Evolutionary conservation across 2,888 invertebrate species (phyloP).

Genomic region (Hyposoter dolosus): DNA sequence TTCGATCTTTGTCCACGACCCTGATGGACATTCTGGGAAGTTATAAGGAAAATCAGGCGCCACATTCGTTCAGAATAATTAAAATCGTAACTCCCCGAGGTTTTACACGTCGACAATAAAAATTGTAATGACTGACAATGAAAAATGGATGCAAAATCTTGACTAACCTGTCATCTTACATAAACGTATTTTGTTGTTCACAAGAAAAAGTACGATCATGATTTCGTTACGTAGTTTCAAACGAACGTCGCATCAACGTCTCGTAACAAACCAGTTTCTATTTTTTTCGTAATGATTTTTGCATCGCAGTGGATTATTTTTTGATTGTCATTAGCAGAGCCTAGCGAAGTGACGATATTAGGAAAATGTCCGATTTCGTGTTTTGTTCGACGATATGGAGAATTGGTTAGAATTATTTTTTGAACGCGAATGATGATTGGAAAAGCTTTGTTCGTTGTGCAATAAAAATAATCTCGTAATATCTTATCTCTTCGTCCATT

Average conservation of each 20-base stretch:
- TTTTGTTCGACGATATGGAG: background rate
- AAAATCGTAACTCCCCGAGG: background rate
- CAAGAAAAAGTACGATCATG: constrained; percentile 25
- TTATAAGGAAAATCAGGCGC: background rate
- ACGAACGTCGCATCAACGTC: constrained; percentile 23
- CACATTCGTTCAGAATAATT: background rate
- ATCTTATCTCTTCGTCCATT: constrained; percentile 8
- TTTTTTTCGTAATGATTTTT: background rate
- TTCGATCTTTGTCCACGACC: background rate
- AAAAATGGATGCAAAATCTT: constrained; percentile 34
- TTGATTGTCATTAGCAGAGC: background rate
- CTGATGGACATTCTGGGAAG: background rate
- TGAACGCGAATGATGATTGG: background rate
- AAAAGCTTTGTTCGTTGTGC: background rate
- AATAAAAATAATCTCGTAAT: constrained; percentile 1
- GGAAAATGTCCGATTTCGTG: background rate
- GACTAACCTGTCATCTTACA: constrained; percentile 65
- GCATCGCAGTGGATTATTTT: too few species aligned
- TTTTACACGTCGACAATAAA: constrained; percentile 11
- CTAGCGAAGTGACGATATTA: background rate
- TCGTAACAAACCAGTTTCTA: constrained; percentile 20
- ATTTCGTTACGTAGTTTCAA: constrained; percentile 38
- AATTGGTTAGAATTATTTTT: background rate
- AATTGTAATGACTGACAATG: constrained; percentile 39
- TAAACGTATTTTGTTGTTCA: constrained; percentile 44